These are phyloP conservation scores for Athripsodes cinereus DNA, from an alignment of 2,888 invertebrate genomes.

Conservation along the genomic window DNA sequence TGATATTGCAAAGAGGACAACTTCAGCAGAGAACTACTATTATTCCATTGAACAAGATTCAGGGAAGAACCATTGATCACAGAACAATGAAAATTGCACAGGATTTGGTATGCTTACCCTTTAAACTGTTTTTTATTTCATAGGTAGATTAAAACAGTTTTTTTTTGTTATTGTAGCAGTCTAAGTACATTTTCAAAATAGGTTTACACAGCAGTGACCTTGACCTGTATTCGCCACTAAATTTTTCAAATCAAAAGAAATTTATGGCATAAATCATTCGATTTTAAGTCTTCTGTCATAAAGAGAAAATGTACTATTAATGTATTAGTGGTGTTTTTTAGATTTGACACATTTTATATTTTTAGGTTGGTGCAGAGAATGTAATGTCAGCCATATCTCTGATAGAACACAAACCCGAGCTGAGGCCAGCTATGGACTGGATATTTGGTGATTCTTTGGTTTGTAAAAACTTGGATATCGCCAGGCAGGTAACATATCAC, in stretches of 20 bases:
- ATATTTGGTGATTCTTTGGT: conserved; percentile 84
- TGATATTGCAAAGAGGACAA: conserved; percentile 75
- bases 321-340: background rate
- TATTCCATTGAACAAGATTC: conserved; percentile 87
- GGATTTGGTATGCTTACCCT: conserved; percentile 47
- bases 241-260: no score
- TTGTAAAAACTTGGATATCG: conserved; percentile 73
- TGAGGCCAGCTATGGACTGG: conserved; percentile 76
- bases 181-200: no score
- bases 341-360: background rate
- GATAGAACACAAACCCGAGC: conserved; percentile 59
- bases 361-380: conserved; percentile 71
- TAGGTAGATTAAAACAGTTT: no score
- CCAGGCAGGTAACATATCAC: conserved; percentile 77
- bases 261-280: no score
- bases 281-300: no score
- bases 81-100: conserved; percentile 61
- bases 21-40: conserved; percentile 77
- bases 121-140: no score
- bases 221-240: no score
- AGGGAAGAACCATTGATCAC: conserved; percentile 54
- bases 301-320: no score
- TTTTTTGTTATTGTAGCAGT: no score
- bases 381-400: conserved; percentile 76
- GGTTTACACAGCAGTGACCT: no score